Percentiles rank a stretch among this genome's conserved stretches.
Conservation (phyloP, 2,888 invertebrate genomes). For the Adelognathus sp. region DNA sequence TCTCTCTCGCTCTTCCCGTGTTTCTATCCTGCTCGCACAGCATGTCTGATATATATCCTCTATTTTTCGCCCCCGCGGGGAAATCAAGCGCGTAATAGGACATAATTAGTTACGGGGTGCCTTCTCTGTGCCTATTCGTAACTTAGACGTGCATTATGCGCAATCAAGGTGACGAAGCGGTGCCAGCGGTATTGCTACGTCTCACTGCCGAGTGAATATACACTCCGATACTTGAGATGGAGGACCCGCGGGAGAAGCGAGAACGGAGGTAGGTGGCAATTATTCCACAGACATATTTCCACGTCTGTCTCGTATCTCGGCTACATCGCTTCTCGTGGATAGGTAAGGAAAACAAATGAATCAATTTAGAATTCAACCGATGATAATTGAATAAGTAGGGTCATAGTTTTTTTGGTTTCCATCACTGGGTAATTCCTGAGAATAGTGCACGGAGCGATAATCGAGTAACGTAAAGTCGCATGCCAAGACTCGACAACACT, state of each 20-base stretch:
- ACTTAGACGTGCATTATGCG: constrained; percentile 78
- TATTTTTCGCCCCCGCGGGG: constrained; percentile 80
- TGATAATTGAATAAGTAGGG: not conserved
- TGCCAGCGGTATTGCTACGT: constrained; percentile 46
- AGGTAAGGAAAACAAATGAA: not conserved
- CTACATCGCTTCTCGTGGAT: not conserved
- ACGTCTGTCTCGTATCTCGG: constrained; percentile 6
- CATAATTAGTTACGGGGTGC: constrained; percentile 79
- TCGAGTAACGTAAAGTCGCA: no score
- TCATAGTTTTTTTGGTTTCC: no score
- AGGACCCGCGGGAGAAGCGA: not conserved
- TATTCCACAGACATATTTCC: constrained; percentile 40
- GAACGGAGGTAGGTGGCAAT: not conserved
- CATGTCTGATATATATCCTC: constrained; percentile 78
- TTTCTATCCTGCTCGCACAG: no score
- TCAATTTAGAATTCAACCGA: not conserved
- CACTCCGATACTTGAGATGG: constrained; percentile 32
- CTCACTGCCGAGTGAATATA: constrained; percentile 47
- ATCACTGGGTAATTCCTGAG: no score
- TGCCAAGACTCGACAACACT: no score
- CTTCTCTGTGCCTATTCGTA: constrained; percentile 70
- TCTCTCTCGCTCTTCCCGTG: constrained; percentile 16
- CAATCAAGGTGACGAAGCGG: constrained; percentile 78
- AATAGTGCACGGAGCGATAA: no score
- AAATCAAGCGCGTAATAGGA: constrained; percentile 79